Base-by-base conservation (phyloP, 2,888 invertebrate species). In the Tigriopus californicus region DNA sequence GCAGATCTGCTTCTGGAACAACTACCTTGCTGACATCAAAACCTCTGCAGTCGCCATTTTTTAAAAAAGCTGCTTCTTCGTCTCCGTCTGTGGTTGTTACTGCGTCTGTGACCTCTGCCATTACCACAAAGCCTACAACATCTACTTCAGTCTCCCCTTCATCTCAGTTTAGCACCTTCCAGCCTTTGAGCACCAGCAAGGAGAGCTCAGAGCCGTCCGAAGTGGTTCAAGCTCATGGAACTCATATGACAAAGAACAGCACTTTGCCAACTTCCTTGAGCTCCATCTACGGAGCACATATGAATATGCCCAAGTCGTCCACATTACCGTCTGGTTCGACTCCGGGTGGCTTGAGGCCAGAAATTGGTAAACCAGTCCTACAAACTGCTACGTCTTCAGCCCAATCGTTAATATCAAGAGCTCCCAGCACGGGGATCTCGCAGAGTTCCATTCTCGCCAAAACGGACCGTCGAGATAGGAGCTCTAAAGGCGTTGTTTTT, bases 341-440 rank as follows among this genome's bases (percentile, higher is more conserved):
- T 0, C 79, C 83, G 0, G 73, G 77, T 18, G 75, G 74, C 41
- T 76, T 80, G 0, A 76, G 85, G 64, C 86, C 85, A 0, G 77
- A 85, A 11, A 87, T 88, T 64, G 85, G 86, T 8, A 81, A 81
- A 62, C 87, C 87, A 0, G 83, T 85, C 55, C 71, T 88, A 57
- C 84, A 86, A 69, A 79, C 82, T 2, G 87, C 87, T 0, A 87
- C 87, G 0, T 65, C 66, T 5, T 80, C 83, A 0, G 83, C 83
- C 0, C 81, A 83, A 66, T 83, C 84, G 65, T 68, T 84, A 10
- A 76, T 81, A 49, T 61, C 62, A 13, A 78, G 79, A 0, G 80
- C 82, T 0, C 72, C 80, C 11, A 41, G 76, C 77, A 66, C 70
- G 73, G 62, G 66, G 8, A 49, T 58, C 33, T 68, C 2, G 68